A percentile compares a stretch with the other conserved stretches of the same genome.
phyloP scores from a whole-genome alignment of 2,113 vertebrate species.

The Furnarius figulus region DNA sequence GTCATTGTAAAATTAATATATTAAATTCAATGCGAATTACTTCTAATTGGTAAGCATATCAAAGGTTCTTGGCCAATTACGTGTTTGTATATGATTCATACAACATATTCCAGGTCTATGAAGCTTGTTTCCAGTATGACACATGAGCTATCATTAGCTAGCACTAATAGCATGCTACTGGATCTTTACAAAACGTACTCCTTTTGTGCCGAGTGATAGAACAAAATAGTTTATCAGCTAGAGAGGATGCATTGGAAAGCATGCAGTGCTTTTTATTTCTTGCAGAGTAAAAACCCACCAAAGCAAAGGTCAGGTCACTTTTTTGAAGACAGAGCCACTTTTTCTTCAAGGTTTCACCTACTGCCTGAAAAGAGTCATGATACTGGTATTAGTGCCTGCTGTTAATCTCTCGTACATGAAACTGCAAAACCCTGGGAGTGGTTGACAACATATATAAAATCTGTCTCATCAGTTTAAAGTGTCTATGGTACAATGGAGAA shows the following conservation, averaged over 20 bases:
- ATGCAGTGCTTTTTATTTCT: slow-evolving; percentile 84
- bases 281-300: slow-evolving; percentile 84
- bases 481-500: background rate
- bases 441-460: background rate
- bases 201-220: slow-evolving; percentile 77
- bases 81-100: slow-evolving; percentile 46
- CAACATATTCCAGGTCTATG: slow-evolving; percentile 67
- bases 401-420: slow-evolving; percentile 20
- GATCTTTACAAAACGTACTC: slow-evolving; percentile 62
- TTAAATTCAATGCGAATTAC: slow-evolving; percentile 49
- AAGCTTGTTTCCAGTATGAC: slow-evolving; percentile 48
- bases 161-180: slow-evolving; percentile 75
- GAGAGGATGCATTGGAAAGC: slow-evolving; percentile 77
- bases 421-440: slow-evolving; percentile 45
- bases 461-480: background rate
- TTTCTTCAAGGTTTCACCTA: slow-evolving; percentile 89
- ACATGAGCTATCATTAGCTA: slow-evolving; percentile 65
- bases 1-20: slow-evolving; percentile 35
- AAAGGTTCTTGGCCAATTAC: slow-evolving; percentile 64
- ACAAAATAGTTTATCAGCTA: slow-evolving; percentile 72
- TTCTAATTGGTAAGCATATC: slow-evolving; percentile 71
- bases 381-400: slow-evolving; percentile 76
- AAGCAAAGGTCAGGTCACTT: slow-evolving; percentile 87
- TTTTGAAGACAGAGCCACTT: slow-evolving; percentile 87
- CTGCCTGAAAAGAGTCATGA: slow-evolving; percentile 87